Evolutionary conservation across 2,797 vertebrate species (phyloP).

Genomic region (Ptychobarbus kaznakovi): DNA sequence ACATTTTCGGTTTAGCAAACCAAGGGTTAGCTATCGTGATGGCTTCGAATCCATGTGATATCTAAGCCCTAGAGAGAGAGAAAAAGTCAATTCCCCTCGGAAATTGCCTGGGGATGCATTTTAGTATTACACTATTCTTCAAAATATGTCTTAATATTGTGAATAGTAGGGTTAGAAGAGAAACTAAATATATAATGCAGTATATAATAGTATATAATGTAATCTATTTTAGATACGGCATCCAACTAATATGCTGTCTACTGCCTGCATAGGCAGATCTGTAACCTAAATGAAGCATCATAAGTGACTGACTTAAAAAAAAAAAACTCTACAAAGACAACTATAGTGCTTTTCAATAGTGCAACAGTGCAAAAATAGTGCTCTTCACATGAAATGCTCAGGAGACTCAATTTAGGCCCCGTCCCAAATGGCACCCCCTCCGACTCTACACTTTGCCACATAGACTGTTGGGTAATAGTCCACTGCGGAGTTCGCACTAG

Average conservation of each 20-base stretch:
- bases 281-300: background rate
- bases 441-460: constrained; percentile 8
- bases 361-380: background rate
- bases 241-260: background rate
- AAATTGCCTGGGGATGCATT: constrained; percentile 6
- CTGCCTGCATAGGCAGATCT: background rate
- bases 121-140: constrained; percentile 18
- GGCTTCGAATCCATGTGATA: constrained; percentile 5
- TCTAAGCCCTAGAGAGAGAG: background rate
- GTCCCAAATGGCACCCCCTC: constrained; percentile 3
- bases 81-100: background rate
- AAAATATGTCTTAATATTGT: constrained; percentile 4
- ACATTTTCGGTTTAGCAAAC: constrained; percentile 19
- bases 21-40: background rate
- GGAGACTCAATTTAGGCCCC: background rate
- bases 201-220: background rate
- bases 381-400: constrained; percentile 3
- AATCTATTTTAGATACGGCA: background rate
- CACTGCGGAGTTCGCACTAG: background rate
- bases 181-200: background rate
- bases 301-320: background rate
- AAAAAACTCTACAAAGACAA: background rate
- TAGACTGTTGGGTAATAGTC: constrained; percentile 12
- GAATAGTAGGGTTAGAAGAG: constrained; percentile 3
- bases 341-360: background rate